Conservation (phyloP, 2,888 invertebrate species). For the Morpho helenor region DNA sequence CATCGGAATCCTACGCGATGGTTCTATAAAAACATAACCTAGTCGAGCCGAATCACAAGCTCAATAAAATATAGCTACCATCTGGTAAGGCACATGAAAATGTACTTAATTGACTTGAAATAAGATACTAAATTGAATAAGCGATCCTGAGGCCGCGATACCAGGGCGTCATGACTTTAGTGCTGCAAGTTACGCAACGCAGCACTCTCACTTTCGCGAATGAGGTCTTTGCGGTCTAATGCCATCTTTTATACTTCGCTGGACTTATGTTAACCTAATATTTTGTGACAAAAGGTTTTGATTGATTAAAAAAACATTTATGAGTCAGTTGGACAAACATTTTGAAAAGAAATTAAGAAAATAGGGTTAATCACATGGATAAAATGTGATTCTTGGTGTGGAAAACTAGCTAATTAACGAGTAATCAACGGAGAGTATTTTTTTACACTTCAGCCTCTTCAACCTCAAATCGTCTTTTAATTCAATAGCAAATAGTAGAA, state of each 20-base stretch:
- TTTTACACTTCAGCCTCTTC: too few relatives aligned
- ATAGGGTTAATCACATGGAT: too few relatives aligned
- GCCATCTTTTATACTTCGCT: slow-evolving; percentile 45
- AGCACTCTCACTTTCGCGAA: slow-evolving; percentile 73
- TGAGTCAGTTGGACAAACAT: too few relatives aligned
- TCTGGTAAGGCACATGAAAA: background rate
- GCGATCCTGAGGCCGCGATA: slow-evolving; percentile 8
- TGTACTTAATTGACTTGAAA: background rate
- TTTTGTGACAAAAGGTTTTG: slow-evolving; percentile 20
- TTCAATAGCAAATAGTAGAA: too few relatives aligned
- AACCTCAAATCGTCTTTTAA: too few relatives aligned
- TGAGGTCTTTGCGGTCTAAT: slow-evolving; percentile 48
- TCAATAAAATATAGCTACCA: background rate
- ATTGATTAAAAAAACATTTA: background rate
- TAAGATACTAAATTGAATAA: background rate
- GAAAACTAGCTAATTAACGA: too few relatives aligned
- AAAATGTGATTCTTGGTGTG: too few relatives aligned
- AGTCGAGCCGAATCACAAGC: slow-evolving; percentile 22
- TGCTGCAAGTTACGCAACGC: slow-evolving; percentile 58
- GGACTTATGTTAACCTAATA: slow-evolving; percentile 49
- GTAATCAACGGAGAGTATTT: too few relatives aligned
- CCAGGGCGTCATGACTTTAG: slow-evolving; percentile 14
- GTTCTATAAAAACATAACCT: slow-evolving; percentile 25
- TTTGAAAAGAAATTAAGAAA: too few relatives aligned
- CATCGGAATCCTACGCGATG: slow-evolving; percentile 28